Evolutionary conservation across 2,888 invertebrate genomes (phyloP), one percentile per base, ranked within the genome.

Genomic region (Polymixis lichenea): DNA sequence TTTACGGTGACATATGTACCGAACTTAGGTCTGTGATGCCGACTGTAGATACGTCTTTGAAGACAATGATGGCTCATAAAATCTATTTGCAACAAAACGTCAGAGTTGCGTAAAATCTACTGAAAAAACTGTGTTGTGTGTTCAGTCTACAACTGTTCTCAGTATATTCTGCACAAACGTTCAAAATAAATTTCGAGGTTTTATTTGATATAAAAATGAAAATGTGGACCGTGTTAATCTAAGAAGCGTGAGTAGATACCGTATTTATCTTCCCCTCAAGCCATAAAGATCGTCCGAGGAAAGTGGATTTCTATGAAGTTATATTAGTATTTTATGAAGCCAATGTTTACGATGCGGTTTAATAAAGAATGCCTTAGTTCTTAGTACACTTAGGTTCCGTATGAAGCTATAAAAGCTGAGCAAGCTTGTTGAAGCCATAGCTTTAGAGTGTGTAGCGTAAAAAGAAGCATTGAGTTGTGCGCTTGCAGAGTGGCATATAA

Each of bases 271-370:
- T 56, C 60, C 28, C 32, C 67, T 58, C 65, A 32, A 82, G 68
- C 62, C 25, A 61, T 75, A 85, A 85, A 82, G 51, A 82, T 75
- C 56, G 68, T 65, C 82, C 68, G 56, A 75, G 56, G 56, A 72
- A 85, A 82, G 77, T 85, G 85, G 85, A 61, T 85, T 72, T 82
- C 82, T 69, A 82, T 85, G 82, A 82, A 75, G 71, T 82, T 82
- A 85, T 82, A 75, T 82, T 58, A 82, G 56, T 67, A 75, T 82
- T 85, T 82, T 82, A 82, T 82, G 85, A 82, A 85, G 64, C 76
- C 82, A 61, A 82, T 76, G 51, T 82, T 85, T 82, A 85, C 70
- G 77, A 68, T 68, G 60, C 19, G 85, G 60, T 75, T 82, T 85
- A 75, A 75, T 82, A 81, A 68, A 75, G 62, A 64, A 72, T 62